These are phyloP conservation scores for Protosalanx chinensis DNA, from an alignment of 2,797 vertebrate genomes.

Conservation along the genomic window DNA sequence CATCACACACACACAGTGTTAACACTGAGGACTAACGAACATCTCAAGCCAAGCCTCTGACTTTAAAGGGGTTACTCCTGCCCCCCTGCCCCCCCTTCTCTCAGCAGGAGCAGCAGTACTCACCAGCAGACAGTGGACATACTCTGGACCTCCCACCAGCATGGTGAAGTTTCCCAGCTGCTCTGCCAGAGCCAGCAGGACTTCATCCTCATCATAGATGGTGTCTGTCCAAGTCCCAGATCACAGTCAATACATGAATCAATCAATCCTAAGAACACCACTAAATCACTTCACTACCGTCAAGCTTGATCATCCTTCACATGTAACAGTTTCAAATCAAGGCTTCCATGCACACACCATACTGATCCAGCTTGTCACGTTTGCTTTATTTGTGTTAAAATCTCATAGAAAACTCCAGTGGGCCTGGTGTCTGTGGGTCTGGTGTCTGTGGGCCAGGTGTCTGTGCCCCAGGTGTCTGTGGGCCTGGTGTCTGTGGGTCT, in stretches of 20 bases:
- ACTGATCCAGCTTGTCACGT: no score
- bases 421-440: no score
- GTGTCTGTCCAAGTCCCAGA: slow-evolving; percentile 66
- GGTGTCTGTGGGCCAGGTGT: no score
- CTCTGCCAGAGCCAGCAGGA: slow-evolving; percentile 82
- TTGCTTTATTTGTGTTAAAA: no score
- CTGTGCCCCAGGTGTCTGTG: no score
- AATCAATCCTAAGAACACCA: not conserved
- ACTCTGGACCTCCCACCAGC: slow-evolving; percentile 83
- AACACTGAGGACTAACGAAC: not conserved
- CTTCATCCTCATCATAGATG: slow-evolving; percentile 87
- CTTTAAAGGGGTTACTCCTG: not conserved
- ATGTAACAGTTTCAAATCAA: not conserved
- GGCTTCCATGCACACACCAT: no score
- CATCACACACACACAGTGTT: no score
- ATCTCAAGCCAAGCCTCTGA: not conserved
- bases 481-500: no score
- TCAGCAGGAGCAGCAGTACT: slow-evolving; percentile 28
- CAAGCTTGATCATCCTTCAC: not conserved
- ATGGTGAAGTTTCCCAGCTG: slow-evolving; percentile 85
- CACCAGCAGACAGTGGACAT: slow-evolving; percentile 84
- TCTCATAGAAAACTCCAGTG: no score
- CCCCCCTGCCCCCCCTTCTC: no score
- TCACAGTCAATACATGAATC: not conserved
- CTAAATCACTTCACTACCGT: not conserved